phyloP scores from a whole-genome alignment of 2,888 invertebrate genomes.

The Amphipyra berbera region DNA sequence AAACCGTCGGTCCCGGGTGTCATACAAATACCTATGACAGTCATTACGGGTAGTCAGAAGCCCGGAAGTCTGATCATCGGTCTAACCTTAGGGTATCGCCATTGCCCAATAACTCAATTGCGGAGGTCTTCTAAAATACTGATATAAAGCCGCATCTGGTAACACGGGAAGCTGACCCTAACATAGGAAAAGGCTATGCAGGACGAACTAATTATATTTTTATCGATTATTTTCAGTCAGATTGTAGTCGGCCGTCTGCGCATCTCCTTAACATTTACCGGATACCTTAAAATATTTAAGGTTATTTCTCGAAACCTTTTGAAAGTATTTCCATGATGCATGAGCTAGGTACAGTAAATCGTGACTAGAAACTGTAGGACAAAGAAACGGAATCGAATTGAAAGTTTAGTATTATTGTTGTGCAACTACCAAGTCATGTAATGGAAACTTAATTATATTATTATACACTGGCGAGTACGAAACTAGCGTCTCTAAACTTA shows the following conservation, averaged over 20 bases:
- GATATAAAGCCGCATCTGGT: too few species aligned
- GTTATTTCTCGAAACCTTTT: conserved; percentile 32
- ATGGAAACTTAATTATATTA: conserved; percentile 46
- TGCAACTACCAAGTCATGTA: conserved; percentile 35
- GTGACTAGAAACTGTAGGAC: conserved; percentile 44
- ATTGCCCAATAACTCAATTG: too few species aligned
- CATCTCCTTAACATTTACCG: conserved; percentile 19
- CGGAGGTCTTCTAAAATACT: too few species aligned
- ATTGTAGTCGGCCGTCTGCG: neutral
- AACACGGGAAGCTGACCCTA: too few species aligned
- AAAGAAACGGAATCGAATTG: conserved; percentile 44
- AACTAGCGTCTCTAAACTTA: conserved; percentile 11
- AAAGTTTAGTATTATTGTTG: conserved; percentile 49
- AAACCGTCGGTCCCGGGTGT: too few species aligned
- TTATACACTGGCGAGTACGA: conserved; percentile 15
- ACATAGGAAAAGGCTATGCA: too few species aligned
- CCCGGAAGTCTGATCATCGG: too few species aligned
- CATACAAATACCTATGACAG: too few species aligned
- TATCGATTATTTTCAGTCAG: too few species aligned
- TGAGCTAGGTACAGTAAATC: conserved; percentile 37
- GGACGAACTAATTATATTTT: too few species aligned
- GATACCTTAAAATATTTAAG: conserved; percentile 9
- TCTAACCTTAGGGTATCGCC: too few species aligned
- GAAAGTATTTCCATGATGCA: conserved; percentile 40
- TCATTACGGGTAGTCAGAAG: too few species aligned